Base-by-base conservation (phyloP, 2,888 invertebrate species). In the Adela reaumurella region DNA sequence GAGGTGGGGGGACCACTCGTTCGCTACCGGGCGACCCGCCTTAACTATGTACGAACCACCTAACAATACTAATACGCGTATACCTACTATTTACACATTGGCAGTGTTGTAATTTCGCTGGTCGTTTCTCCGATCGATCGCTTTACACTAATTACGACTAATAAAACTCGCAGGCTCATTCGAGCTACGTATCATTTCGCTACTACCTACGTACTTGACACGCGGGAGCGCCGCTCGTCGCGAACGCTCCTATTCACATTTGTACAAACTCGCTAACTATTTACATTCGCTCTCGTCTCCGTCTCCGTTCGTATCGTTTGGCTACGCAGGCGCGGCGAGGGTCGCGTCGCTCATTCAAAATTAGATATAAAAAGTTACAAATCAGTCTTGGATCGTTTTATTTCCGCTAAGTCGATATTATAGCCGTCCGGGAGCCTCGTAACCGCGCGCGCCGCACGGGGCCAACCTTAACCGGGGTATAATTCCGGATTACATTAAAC, bases 21-120 rank as follows among this genome's bases (percentile, higher is more conserved):
- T 14, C 6, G 14, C 14, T 35, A 8, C 35, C 8, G 11, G 3
- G 14, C 6, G 11, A 14, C 35, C 35, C 35, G 14, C 35, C n/a
- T 14, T 8, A 35, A 8, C 6, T 8, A 35, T 14, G n/a, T 14
- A 35, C 35, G n/a, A 35, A 35, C 35, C 35, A 35, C 35, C 35
- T 35, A 35, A 35, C 35, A 11, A 35, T 35, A 35, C 35, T 35
- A 35, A 35, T 35, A 14, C 35, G 35, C 35, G 14, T 35, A 35
- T 14, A 35, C 35, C 60, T 68, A 70, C 61, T 74, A 74, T 74
- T 58, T 74, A 76, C 74, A 73, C 50, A 59, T 69, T 70, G 77
- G 76, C 77, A 77, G 76, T 77, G 76, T 63, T 65, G 61, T 63
- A 61, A 60, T n/a, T 10, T 67, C 70, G 74, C 77, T 73, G 77